Percentiles rank a stretch among this genome's conserved stretches.
phyloP scores from a whole-genome alignment of 2,888 invertebrate genomes.

The Cryptophagus acutangulus region DNA sequence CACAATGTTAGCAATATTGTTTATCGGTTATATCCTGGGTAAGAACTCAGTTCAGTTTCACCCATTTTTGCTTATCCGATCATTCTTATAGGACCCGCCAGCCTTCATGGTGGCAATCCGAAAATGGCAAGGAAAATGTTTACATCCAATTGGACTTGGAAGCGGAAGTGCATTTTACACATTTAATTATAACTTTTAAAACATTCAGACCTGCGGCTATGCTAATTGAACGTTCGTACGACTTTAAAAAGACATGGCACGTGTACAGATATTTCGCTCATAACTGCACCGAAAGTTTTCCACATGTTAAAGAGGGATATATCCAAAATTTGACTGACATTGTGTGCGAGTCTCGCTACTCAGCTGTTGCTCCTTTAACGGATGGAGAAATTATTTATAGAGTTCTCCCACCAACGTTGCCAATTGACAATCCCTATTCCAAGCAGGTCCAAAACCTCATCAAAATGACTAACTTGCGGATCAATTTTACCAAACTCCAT shows the following conservation, averaged over 20 bases:
- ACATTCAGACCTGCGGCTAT: constrained; percentile 98
- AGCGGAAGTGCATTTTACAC: constrained; percentile 99
- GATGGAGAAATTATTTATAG: constrained; percentile 96
- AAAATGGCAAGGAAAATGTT: constrained; percentile 94
- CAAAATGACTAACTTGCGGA: constrained; percentile 94
- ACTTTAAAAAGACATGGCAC: constrained; percentile 94
- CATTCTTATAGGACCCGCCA: constrained; percentile 56
- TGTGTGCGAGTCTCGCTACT: constrained; percentile 92
- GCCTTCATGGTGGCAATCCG: constrained; percentile 97
- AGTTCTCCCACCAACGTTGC: constrained; percentile 86
- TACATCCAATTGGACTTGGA: constrained; percentile 90
- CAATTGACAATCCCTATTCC: constrained; percentile 89
- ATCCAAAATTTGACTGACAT: constrained; percentile 84
- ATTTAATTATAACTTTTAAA: constrained; percentile 95
- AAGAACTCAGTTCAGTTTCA: constrained; percentile 31
- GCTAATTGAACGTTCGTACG: constrained; percentile 94
- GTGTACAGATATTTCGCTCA: constrained; percentile 96
- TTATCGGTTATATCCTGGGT: constrained; percentile 70
- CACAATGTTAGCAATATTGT: constrained; percentile 93
- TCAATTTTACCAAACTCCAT: constrained; percentile 93
- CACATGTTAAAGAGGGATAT: constrained; percentile 59
- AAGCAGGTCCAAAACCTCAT: constrained; percentile 92
- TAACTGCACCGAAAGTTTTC: constrained; percentile 86
- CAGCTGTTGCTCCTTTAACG: constrained; percentile 87
- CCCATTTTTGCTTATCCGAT: constrained; percentile 10